Conservation (phyloP, 2,113 vertebrate genomes). For the Gnathonemus echidnorhynchus region DNA sequence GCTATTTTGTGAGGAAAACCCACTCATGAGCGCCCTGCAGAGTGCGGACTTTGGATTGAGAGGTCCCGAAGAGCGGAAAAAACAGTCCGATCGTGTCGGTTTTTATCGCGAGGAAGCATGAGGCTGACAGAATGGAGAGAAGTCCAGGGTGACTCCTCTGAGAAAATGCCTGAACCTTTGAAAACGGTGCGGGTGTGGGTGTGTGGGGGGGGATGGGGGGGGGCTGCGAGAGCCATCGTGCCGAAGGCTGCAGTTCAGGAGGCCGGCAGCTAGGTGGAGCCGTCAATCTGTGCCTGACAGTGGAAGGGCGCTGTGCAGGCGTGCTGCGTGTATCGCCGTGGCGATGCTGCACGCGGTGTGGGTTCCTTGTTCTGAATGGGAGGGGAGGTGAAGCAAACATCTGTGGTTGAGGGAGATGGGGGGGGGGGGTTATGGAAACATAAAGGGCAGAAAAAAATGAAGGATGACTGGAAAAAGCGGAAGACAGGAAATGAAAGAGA, state of each 20-base stretch:
- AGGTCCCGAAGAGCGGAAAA: background rate
- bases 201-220: background rate
- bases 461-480: background rate
- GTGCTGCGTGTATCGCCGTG: background rate
- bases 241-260: background rate
- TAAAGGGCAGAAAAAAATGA: slow-evolving; percentile 43
- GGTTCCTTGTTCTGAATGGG: background rate
- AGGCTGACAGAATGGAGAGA: background rate
- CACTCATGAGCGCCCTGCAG: background rate
- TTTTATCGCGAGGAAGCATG: background rate
- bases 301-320: background rate
- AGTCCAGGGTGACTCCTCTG: background rate
- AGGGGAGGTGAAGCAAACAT: background rate
- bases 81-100: background rate
- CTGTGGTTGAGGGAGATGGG: background rate
- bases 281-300: background rate
- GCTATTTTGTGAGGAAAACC: background rate
- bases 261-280: slow-evolving; percentile 21
- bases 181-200: background rate
- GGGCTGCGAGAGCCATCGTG: background rate
- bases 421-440: slow-evolving; percentile 26
- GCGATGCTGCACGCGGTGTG: background rate
- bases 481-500: background rate
- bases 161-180: background rate
- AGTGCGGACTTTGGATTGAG: background rate